These are phyloP conservation scores for Pseudopodoces humilis DNA, from an alignment of 2,113 vertebrate genomes.

Conservation along the genomic window DNA sequence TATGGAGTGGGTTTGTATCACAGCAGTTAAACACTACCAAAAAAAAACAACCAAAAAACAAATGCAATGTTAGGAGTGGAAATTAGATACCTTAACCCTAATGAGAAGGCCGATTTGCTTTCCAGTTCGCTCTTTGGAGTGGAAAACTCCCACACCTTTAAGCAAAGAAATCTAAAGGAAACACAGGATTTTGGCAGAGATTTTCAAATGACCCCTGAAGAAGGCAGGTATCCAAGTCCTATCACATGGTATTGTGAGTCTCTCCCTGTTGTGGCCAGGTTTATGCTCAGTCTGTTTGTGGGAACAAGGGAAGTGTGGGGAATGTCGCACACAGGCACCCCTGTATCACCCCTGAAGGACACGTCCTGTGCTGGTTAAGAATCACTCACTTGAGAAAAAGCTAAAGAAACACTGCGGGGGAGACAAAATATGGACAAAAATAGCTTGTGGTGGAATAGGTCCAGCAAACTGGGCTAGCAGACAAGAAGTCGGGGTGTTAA, in stretches of 20 bases:
- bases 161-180: slow-evolving; percentile 44
- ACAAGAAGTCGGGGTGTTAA: not conserved
- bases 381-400: not conserved
- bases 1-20: not conserved
- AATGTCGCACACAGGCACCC: not conserved
- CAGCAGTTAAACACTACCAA: not conserved
- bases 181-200: slow-evolving; percentile 38
- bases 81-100: not conserved
- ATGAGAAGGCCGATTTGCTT: slow-evolving; percentile 5
- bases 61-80: not conserved
- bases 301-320: not conserved
- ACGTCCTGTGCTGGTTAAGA: not conserved
- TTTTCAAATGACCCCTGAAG: slow-evolving; percentile 4
- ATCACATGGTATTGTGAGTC: not conserved
- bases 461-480: not conserved
- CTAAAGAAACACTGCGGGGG: not conserved
- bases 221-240: slow-evolving; percentile 43
- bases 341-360: not conserved
- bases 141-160: slow-evolving; percentile 57
- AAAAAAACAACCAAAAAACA: not conserved
- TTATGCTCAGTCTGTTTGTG: not conserved
- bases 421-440: not conserved
- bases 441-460: not conserved
- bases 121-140: slow-evolving; percentile 16
- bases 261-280: not conserved